Evolutionary conservation across 2,888 invertebrate species (phyloP), one percentile per base, ranked within the genome.

Genomic region (Camptogramma bilineatum): DNA sequence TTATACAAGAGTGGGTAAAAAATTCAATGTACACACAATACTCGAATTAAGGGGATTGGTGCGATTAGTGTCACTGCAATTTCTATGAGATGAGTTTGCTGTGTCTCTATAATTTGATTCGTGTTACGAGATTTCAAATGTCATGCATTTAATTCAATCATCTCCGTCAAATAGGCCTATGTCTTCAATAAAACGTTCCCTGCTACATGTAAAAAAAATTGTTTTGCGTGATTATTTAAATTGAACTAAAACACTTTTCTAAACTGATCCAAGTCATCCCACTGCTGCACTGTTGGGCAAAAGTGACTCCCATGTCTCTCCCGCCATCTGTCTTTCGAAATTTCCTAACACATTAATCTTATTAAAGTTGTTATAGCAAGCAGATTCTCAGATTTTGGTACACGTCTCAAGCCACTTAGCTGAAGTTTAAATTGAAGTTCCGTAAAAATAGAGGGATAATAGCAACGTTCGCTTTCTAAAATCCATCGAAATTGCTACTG

Each of bases 31-130:
- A 76, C 74, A 74, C 75, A 79, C 73, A 73, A 72, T 74, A 74
- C 72, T 71, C 69, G 71, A 75, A 77, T 80, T 77, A 78, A 74
- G 73, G 75, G 75, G 70, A 77, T 75, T 73, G 70, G 66, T 71
- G 68, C 81, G 79, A 88, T 88, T 86, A 86, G 83, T 84, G 87
- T 85, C 85, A 85, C 78, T 77, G 73, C 74, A 79, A 87, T 87
- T 82, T 83, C 78, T 69, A 67, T 65, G 70, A 78, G 80, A 81
- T 78, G 47, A 28, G 24, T 46, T 55, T 47, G 77, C 80, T 80
- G 73, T 76, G 65, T 67, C 76, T 74, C 75, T 77, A 75, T 84
- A 81, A 87, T 84, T 83, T 83, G 75, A 77, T 59, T 68, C 70
- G 68, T 75, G 76, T 69, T 53, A 1, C 42, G 16, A 16, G 19